Percentiles rank a stretch among this genome's conserved stretches.
phyloP scores from a whole-genome alignment of 2,888 invertebrate genomes.

The Megamerina dolium region DNA sequence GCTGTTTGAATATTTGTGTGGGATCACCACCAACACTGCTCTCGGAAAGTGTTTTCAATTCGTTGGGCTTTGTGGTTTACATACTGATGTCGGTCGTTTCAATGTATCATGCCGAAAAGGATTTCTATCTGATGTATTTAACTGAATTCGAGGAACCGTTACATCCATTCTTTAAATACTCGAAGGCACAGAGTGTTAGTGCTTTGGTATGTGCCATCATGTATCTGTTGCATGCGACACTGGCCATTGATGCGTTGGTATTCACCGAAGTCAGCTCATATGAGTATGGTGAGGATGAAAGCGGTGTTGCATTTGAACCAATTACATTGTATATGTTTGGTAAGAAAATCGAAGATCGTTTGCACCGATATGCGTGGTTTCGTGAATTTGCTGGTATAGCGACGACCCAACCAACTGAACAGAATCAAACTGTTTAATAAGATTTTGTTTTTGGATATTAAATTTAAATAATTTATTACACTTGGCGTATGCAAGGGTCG shows the following conservation, averaged over 20 bases:
- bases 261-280: too few relatives aligned
- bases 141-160: constrained; percentile 23
- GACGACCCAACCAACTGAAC: too few relatives aligned
- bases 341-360: constrained; percentile 17
- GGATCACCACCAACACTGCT: constrained; percentile 19
- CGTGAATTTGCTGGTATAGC: constrained; percentile 8
- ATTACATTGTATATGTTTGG: constrained; percentile 24
- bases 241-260: constrained; percentile 26
- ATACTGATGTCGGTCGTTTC: constrained; percentile 25
- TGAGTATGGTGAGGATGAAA: constrained; percentile 12
- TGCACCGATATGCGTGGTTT: constrained; percentile 25
- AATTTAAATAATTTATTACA: too few relatives aligned
- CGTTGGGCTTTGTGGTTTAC: constrained; percentile 22
- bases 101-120: constrained; percentile 32
- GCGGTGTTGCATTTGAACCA: constrained; percentile 8
- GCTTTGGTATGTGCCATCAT: constrained; percentile 27
- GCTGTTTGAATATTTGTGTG: constrained; percentile 24
- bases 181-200: constrained; percentile 32
- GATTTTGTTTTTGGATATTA: too few relatives aligned
- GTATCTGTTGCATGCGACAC: constrained; percentile 30
- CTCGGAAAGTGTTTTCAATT: constrained; percentile 25
- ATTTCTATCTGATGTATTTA: constrained; percentile 32
- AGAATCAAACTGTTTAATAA: too few relatives aligned
- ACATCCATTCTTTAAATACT: constrained; percentile 31
- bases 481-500: too few relatives aligned